phyloP scores from a whole-genome alignment of 2,888 invertebrate genomes.

The Elegia similella region DNA sequence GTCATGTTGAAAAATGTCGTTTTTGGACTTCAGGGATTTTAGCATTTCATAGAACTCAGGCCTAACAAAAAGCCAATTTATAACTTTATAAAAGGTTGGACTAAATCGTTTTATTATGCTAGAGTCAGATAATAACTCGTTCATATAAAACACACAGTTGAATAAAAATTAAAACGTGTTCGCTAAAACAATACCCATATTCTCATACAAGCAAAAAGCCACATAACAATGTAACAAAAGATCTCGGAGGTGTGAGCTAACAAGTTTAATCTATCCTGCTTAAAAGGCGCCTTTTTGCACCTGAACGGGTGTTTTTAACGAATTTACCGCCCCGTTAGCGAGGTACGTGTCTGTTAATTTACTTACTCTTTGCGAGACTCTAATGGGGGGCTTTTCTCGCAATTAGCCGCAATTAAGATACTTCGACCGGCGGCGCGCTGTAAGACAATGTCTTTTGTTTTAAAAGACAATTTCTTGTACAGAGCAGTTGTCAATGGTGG shows the following conservation, averaged over 20 bases:
- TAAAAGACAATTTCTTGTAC: background rate
- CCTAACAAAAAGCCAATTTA: too few relatives aligned
- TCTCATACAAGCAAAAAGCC: background rate
- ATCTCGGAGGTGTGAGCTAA: constrained; percentile 20
- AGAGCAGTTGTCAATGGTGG: background rate
- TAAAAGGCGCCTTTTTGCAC: constrained; percentile 69
- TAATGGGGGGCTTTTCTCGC: constrained; percentile 75
- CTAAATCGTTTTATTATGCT: too few relatives aligned
- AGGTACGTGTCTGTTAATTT: constrained; percentile 73
- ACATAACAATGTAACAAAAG: background rate
- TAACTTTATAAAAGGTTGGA: too few relatives aligned
- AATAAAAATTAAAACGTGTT: too few relatives aligned
- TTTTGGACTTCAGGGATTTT: too few relatives aligned
- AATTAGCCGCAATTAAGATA: constrained; percentile 77
- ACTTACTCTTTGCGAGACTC: constrained; percentile 70
- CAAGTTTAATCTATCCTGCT: constrained; percentile 69
- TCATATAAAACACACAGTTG: too few relatives aligned
- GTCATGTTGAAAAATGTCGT: too few relatives aligned
- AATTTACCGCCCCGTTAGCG: constrained; percentile 65
- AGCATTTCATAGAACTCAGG: too few relatives aligned
- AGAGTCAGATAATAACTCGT: too few relatives aligned
- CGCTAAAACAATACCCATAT: background rate
- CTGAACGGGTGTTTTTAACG: constrained; percentile 68
- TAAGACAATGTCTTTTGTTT: constrained; percentile 39
- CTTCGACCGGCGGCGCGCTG: constrained; percentile 33